phyloP scores from a whole-genome alignment of 2,888 invertebrate species.

The Ectropis crepuscularia region DNA sequence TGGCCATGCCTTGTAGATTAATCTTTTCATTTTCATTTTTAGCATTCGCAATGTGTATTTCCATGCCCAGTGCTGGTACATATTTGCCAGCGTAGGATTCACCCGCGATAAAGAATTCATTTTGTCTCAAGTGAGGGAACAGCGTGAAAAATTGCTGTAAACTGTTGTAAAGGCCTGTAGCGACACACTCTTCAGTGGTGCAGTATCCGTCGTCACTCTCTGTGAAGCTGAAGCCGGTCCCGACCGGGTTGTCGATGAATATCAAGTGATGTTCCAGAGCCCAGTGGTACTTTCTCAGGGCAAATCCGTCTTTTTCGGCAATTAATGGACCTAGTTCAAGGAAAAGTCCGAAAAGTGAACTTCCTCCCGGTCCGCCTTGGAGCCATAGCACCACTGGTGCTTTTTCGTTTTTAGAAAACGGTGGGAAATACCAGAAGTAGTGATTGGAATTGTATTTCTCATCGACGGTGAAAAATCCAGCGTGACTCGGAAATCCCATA shows the following conservation, averaged over 20 bases:
- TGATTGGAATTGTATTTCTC: slow-evolving; percentile 82
- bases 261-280: slow-evolving; percentile 83
- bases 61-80: slow-evolving; percentile 77
- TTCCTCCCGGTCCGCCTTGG: slow-evolving; percentile 85
- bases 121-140: slow-evolving; percentile 80
- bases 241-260: slow-evolving; percentile 88
- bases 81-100: slow-evolving; percentile 87
- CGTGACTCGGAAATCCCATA: slow-evolving; percentile 79
- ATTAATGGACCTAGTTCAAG: slow-evolving; percentile 86
- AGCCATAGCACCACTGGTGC: slow-evolving; percentile 84
- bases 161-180: slow-evolving; percentile 78
- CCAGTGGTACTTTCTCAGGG: slow-evolving; percentile 82
- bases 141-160: slow-evolving; percentile 85
- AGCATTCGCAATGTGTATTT: slow-evolving; percentile 78
- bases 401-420: slow-evolving; percentile 64
- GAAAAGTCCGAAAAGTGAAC: slow-evolving; percentile 83
- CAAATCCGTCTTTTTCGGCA: slow-evolving; percentile 67
- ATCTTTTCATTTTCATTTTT: slow-evolving; percentile 58
- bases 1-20: slow-evolving; percentile 81
- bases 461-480: slow-evolving; percentile 87
- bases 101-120: slow-evolving; percentile 85
- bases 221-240: slow-evolving; percentile 87
- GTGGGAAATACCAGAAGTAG: slow-evolving; percentile 88
- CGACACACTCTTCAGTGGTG: slow-evolving; percentile 81
- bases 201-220: slow-evolving; percentile 81